Conservation (phyloP, 2,113 vertebrate species). For the Nematolebias whitei region DNA sequence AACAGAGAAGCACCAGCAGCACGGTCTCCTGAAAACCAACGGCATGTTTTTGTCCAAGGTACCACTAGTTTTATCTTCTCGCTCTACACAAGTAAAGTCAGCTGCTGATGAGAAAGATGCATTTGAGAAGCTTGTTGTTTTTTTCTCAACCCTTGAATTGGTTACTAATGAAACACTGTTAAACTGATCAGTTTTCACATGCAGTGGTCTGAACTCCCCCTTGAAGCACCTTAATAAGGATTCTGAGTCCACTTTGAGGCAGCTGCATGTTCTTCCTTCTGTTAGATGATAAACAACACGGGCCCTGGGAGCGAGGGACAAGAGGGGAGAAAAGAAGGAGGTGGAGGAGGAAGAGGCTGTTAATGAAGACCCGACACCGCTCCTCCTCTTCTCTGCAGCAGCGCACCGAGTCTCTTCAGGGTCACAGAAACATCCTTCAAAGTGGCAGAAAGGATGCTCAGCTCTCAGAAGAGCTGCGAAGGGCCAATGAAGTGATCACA, state of each 20-base stretch:
- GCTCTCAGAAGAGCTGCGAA: slow-evolving; percentile 75
- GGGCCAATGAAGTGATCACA: slow-evolving; percentile 81
- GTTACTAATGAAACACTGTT: slow-evolving; percentile 62
- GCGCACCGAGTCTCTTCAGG: slow-evolving; percentile 84
- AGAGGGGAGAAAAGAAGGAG: slow-evolving; percentile 73
- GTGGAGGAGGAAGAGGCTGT: slow-evolving; percentile 65
- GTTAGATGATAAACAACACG: slow-evolving; percentile 74
- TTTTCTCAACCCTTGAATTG: slow-evolving; percentile 17
- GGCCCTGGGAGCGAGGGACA: slow-evolving; percentile 72
- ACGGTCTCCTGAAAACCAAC: slow-evolving; percentile 26
- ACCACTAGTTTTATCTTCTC: slow-evolving; percentile 35
- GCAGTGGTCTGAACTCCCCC: slow-evolving; percentile 58
- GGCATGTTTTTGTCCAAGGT: slow-evolving; percentile 49
- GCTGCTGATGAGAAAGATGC: slow-evolving; percentile 60
- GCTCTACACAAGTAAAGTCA: slow-evolving; percentile 47
- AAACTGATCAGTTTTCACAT: slow-evolving; percentile 57
- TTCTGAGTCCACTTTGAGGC: slow-evolving; percentile 65
- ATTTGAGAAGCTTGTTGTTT: slow-evolving; percentile 45
- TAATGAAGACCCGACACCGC: slow-evolving; percentile 55
- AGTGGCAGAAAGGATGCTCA: slow-evolving; percentile 78
- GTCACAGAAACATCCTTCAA: slow-evolving; percentile 81
- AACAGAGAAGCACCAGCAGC: slow-evolving; percentile 2
- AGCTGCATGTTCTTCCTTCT: slow-evolving; percentile 52
- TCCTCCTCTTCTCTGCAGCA: slow-evolving; percentile 76
- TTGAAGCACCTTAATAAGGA: slow-evolving; percentile 60